phyloP scores from a whole-genome alignment of 1,140 invertebrate genomes.

The Caenorhabditis inopinata region DNA sequence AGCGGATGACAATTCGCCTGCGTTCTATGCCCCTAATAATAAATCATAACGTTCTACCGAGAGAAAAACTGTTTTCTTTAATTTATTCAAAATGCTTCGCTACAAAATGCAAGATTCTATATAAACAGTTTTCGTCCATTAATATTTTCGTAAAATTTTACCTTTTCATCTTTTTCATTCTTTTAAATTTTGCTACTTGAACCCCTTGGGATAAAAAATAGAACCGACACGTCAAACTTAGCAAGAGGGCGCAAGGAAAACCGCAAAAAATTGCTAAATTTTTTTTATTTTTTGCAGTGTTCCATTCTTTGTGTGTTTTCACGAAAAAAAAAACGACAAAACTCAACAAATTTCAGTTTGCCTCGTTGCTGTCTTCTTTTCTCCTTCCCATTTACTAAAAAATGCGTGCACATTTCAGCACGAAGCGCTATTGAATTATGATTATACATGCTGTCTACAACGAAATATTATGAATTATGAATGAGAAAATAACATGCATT shows the following conservation, averaged over 20 bases:
- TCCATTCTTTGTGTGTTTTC: background rate
- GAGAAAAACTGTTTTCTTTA: too few species aligned
- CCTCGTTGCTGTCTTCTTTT: background rate
- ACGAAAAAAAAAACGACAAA: background rate
- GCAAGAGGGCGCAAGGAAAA: background rate
- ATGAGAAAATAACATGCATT: background rate
- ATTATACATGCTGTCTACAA: background rate
- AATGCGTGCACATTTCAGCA: background rate
- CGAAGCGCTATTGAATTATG: background rate
- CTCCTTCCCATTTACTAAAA: background rate
- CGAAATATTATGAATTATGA: too few species aligned
- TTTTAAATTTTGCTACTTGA: background rate
- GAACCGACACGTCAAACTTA: background rate
- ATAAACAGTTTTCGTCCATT: too few species aligned
- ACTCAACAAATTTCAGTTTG: background rate
- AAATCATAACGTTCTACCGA: too few species aligned
- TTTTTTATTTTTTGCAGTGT: slow-evolving; percentile 8
- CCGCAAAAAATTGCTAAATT: background rate
- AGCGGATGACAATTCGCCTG: too few species aligned
- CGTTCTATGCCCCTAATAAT: too few species aligned
- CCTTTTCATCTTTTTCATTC: background rate
- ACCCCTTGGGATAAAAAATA: background rate
- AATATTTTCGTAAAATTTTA: background rate
- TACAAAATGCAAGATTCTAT: too few species aligned
- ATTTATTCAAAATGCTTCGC: too few species aligned